phyloP scores from a whole-genome alignment of 2,888 invertebrate species.

The Alloplasta piceator region DNA sequence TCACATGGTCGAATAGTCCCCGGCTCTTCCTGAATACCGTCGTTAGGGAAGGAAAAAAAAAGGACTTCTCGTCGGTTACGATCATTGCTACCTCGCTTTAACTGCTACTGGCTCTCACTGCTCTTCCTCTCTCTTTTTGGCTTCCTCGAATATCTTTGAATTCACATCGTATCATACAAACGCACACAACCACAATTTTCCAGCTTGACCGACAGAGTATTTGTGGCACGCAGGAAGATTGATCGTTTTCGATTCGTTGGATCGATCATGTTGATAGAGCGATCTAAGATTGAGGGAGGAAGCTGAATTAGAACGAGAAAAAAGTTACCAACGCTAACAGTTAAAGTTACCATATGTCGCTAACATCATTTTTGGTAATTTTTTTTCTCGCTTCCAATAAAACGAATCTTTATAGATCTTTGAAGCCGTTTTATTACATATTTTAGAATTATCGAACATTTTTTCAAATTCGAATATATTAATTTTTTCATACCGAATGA shows the following conservation, averaged over 20 bases:
- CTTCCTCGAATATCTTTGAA: conserved; percentile 36
- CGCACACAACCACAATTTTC: conserved; percentile 20
- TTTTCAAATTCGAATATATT: too few species aligned
- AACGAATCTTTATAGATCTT: too few species aligned
- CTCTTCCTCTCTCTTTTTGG: neutral
- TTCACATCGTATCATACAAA: conserved; percentile 4
- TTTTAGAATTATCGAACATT: too few species aligned
- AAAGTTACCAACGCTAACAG: too few species aligned
- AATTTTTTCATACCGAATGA: too few species aligned
- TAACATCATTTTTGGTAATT: too few species aligned
- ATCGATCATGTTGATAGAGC: conserved; percentile 18
- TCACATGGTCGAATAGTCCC: conserved; percentile 35
- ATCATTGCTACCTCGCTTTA: conserved; percentile 32
- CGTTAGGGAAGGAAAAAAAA: conserved; percentile 6
- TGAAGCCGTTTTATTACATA: too few species aligned
- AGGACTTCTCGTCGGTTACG: conserved; percentile 56
- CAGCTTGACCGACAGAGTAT: conserved; percentile 1
- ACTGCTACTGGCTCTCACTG: conserved; percentile 14
- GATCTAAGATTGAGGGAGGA: neutral
- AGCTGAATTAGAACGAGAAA: too few species aligned
- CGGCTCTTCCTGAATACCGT: conserved; percentile 51
- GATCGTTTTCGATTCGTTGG: conserved; percentile 31
- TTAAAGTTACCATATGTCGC: too few species aligned
- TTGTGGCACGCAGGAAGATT: conserved; percentile 26
- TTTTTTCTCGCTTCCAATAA: too few species aligned